Conservation (phyloP, 2,888 invertebrate genomes). For the Dicycla oo region DNA sequence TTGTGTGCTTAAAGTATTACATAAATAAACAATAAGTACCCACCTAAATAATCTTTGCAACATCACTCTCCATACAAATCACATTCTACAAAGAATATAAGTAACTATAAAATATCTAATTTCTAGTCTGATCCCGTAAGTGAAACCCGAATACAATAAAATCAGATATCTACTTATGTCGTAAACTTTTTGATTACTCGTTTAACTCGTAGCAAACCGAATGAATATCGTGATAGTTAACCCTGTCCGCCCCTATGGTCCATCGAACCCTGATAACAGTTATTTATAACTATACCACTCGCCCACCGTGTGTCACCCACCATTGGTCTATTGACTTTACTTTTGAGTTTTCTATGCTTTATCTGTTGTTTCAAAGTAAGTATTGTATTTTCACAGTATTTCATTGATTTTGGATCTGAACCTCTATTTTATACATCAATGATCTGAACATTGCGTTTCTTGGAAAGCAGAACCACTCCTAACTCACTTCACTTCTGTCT, state of each 20-base stretch:
- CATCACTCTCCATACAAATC: background rate
- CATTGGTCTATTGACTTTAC: conserved; percentile 64
- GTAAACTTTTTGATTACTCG: conserved; percentile 27
- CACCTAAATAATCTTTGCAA: background rate
- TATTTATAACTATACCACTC: conserved; percentile 82
- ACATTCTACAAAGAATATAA: background rate
- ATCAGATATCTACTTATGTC: background rate
- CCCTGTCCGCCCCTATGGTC: conserved; percentile 77
- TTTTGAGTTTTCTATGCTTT: conserved; percentile 60
- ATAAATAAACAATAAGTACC: too few relatives aligned
- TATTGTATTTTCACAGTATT: background rate
- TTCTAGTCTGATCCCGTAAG: background rate
- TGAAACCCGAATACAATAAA: background rate
- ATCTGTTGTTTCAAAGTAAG: conserved; percentile 54
- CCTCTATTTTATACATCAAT: too few relatives aligned
- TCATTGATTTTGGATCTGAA: background rate
- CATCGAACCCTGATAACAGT: conserved; percentile 80
- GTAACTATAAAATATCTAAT: background rate
- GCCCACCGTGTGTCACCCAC: conserved; percentile 69
- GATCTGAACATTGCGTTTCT: background rate
- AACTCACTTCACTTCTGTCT: too few relatives aligned
- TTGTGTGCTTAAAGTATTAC: too few relatives aligned
- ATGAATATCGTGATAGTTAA: conserved; percentile 59
- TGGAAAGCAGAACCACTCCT: background rate
- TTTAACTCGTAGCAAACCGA: conserved; percentile 19